phyloP scores from a whole-genome alignment of 2,888 invertebrate species.

The Pinctada fucata region DNA sequence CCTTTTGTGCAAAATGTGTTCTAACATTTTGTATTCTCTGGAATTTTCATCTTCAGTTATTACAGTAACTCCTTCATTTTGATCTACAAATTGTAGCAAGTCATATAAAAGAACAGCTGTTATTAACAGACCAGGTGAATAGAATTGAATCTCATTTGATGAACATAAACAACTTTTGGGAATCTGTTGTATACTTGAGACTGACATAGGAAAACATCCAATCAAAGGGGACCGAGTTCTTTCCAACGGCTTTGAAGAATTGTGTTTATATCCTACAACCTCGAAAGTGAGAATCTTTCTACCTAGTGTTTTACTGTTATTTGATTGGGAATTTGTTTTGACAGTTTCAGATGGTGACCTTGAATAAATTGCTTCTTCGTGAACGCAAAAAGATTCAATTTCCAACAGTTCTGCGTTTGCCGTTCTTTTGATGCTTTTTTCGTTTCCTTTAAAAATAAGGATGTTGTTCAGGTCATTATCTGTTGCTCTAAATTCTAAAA shows the following conservation, averaged over 20 bases:
- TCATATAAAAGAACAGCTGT: background rate
- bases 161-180: slow-evolving; percentile 16
- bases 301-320: no score
- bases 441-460: no score
- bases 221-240: background rate
- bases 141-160: slow-evolving; percentile 17
- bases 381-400: no score
- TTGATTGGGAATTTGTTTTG: no score
- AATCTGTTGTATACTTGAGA: slow-evolving; percentile 2
- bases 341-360: no score
- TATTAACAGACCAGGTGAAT: slow-evolving; percentile 20
- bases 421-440: no score
- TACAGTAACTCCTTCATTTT: background rate
- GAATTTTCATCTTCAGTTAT: background rate
- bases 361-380: no score
- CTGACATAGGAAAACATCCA: slow-evolving; percentile 25
- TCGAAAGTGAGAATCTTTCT: slow-evolving; percentile 18
- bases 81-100: slow-evolving; percentile 8
- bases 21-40: background rate
- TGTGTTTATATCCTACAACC: slow-evolving; percentile 1
- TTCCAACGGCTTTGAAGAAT: background rate
- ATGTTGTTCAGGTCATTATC: no score
- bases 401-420: no score
- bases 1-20: no score
- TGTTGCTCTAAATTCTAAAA: no score